Base-by-base conservation (phyloP, 2,113 vertebrate species). In the Maylandia zebra region DNA sequence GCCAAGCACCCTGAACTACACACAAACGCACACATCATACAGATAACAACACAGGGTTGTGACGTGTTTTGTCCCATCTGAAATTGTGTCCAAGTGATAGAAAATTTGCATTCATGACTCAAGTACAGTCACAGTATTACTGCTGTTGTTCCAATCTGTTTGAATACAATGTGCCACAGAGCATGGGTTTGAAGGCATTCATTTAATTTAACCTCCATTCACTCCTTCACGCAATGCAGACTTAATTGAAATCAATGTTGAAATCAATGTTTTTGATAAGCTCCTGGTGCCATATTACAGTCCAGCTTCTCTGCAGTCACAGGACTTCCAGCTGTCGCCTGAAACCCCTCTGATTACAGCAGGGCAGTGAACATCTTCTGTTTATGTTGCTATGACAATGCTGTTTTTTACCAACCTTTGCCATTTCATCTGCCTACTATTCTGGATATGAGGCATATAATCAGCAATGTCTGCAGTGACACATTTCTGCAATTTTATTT, bases 171-270 rank as follows among this genome's bases (percentile, higher is more conserved):
- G 74, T 78, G 27, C 16, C 27, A 57, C 19, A 57, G 48, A 80
- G 50, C 43, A 32, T 38, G 8, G 50, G 14, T 83, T 84, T 81
- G 14, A 87, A 86, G 82, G 85, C 4, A 43, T 89, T 86, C 8
- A 66, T 41, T 86, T 84, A 36, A 86, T 56, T 52, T 82, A 85
- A 84, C 79, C 86, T 90, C 74, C 27, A 36, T 87, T 87, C 45
- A 82, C 22, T 22, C 59, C 27, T 36, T 80, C 38, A 78, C 32
- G 56, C 38, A 87, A 84, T 79, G 27, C 76, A 55, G 27, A 79
- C 38, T 52, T 90, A 78, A 88, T 85, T 91, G 27, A 88, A 90
- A 87, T 92, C 91, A 90, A 89, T 85, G 86, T 66, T 38, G 61
- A 66, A 66, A 66, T 66, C 34, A 38, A 88, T 81, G 74, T 38